These are phyloP conservation scores for Enteromius afrohamiltoni DNA, from an alignment of 2,797 vertebrate species.

Conservation along the genomic window DNA sequence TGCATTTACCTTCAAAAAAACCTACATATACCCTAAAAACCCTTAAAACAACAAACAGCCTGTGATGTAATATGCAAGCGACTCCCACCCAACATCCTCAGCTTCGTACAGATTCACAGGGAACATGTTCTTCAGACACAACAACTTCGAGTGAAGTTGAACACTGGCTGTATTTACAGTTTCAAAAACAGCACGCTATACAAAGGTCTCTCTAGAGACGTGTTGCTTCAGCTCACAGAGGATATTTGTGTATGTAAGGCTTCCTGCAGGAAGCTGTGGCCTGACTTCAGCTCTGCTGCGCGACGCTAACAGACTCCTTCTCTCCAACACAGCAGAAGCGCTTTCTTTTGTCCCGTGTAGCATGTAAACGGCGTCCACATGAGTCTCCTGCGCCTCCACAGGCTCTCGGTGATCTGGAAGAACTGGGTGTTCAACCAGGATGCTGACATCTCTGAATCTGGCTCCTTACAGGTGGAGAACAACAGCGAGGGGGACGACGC, in stretches of 20 bases:
- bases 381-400: constrained; percentile 82
- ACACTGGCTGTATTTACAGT: not conserved
- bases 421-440: constrained; percentile 92
- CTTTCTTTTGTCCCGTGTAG: constrained; percentile 66
- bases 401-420: constrained; percentile 85
- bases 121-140: not conserved
- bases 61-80: not conserved
- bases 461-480: constrained; percentile 93
- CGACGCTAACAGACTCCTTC: constrained; percentile 43
- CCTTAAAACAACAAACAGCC: not conserved
- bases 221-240: constrained; percentile 62
- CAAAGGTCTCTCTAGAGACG: constrained; percentile 53
- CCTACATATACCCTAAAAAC: not conserved
- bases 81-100: not conserved
- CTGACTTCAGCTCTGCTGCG: constrained; percentile 71
- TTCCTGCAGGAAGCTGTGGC: constrained; percentile 88
- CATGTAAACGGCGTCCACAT: constrained; percentile 73
- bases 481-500: constrained; percentile 70
- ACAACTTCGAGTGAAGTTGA: not conserved
- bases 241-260: constrained; percentile 76
- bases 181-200: not conserved
- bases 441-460: constrained; percentile 58
- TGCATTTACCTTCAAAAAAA: not conserved
- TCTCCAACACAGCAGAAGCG: constrained; percentile 1
- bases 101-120: not conserved